These are phyloP conservation scores for Priocnemis perturbator DNA, from an alignment of 2,888 invertebrate genomes.

Conservation along the genomic window DNA sequence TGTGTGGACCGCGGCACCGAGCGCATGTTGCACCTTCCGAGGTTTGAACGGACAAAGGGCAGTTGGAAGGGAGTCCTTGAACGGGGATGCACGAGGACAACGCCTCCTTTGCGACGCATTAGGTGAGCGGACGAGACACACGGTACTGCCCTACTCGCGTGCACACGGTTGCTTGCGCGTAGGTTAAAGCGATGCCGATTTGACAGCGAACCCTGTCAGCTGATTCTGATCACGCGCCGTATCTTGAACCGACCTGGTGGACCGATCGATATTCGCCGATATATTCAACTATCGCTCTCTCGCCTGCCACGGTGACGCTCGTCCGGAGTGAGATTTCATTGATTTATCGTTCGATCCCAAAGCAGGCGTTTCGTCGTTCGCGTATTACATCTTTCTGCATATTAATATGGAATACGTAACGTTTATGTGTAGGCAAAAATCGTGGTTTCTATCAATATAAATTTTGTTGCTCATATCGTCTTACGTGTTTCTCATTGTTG, in stretches of 20 bases:
- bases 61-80: slow-evolving; percentile 39
- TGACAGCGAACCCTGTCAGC: background rate
- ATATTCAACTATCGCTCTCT: too few relatives aligned
- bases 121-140: slow-evolving; percentile 32
- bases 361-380: too few relatives aligned
- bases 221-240: background rate
- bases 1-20: slow-evolving; percentile 18
- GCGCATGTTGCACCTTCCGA: slow-evolving; percentile 50
- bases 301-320: too few relatives aligned
- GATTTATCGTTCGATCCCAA: too few relatives aligned
- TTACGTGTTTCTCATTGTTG: too few relatives aligned
- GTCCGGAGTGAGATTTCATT: too few relatives aligned
- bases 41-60: slow-evolving; percentile 44
- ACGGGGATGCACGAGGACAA: slow-evolving; percentile 48
- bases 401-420: too few relatives aligned
- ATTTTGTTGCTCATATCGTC: too few relatives aligned
- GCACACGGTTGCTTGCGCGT: background rate
- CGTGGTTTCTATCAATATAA: too few relatives aligned
- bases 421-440: too few relatives aligned
- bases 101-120: slow-evolving; percentile 24
- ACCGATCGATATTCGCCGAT: background rate
- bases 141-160: too few relatives aligned
- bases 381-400: too few relatives aligned
- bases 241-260: background rate
- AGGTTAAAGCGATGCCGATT: background rate